Percentiles rank a stretch among this genome's conserved stretches.
Conservation (phyloP, 2,113 vertebrate genomes). For the Thamnaconus septentrionalis region DNA sequence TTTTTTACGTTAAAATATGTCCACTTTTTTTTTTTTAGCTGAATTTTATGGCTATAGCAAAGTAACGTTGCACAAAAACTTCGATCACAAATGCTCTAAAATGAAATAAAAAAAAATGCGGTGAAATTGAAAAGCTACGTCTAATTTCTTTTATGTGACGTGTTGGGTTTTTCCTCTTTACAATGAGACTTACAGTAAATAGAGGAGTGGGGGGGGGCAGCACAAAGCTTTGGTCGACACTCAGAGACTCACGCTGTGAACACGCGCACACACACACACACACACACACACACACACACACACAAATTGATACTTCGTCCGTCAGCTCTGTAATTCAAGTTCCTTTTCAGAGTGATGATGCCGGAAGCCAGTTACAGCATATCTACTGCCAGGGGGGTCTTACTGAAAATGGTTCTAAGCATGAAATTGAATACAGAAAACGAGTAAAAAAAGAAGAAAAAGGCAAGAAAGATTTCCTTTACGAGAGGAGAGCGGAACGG, state of each 20-base stretch:
- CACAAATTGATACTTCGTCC: slow-evolving; percentile 9
- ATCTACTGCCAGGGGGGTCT: slow-evolving; percentile 60
- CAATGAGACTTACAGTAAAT: slow-evolving; percentile 61
- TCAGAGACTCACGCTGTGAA: slow-evolving; percentile 57
- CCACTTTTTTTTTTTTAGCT: too few relatives aligned
- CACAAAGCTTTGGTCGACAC: slow-evolving; percentile 48
- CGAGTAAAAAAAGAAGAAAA: slow-evolving; percentile 11
- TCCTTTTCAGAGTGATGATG: slow-evolving; percentile 61
- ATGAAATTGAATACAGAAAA: slow-evolving; percentile 70
- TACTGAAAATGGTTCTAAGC: slow-evolving; percentile 61
- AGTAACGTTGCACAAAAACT: not conserved
- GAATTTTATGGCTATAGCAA: too few relatives aligned
- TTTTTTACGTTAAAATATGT: too few relatives aligned
- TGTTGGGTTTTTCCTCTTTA: slow-evolving; percentile 1
- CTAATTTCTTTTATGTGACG: slow-evolving; percentile 29
- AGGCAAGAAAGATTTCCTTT: slow-evolving; percentile 8
- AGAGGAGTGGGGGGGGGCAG: slow-evolving; percentile 35
- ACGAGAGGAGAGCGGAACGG: not conserved
- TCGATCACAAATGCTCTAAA: not conserved
- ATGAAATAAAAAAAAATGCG: not conserved
- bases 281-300: too few relatives aligned
- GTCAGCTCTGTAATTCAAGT: slow-evolving; percentile 71
- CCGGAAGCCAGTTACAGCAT: slow-evolving; percentile 63
- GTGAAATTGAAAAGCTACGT: slow-evolving; percentile 14
- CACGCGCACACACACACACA: not conserved